Conservation (phyloP, 2,113 vertebrate genomes). For the Plecturocebus donacophilus region DNA sequence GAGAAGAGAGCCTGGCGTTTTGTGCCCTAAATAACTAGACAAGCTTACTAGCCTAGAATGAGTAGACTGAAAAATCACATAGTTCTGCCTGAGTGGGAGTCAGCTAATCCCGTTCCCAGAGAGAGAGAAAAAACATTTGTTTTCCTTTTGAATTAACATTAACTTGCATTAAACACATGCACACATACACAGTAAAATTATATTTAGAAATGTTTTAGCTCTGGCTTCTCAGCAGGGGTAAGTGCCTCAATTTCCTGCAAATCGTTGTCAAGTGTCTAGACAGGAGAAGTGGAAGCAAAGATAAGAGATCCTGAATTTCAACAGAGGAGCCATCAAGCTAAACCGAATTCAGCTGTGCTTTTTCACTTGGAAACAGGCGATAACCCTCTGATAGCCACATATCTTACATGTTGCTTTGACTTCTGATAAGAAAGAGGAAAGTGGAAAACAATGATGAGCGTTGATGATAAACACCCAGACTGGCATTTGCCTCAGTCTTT, state of each 20-base stretch:
- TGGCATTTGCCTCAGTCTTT: background rate
- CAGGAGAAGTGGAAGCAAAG: constrained; percentile 75
- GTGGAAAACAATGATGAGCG: constrained; percentile 56
- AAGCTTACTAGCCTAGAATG: constrained; percentile 7
- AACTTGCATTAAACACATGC: constrained; percentile 43
- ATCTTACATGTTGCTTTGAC: constrained; percentile 62
- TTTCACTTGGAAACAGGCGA: constrained; percentile 69
- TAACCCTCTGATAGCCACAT: constrained; percentile 62
- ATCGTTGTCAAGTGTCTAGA: constrained; percentile 80
- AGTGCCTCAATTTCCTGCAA: constrained; percentile 81
- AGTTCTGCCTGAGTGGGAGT: background rate
- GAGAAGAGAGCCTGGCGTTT: background rate
- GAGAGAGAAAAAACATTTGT: background rate
- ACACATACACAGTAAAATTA: constrained; percentile 54
- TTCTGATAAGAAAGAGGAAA: constrained; percentile 67
- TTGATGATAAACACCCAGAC: constrained; percentile 48
- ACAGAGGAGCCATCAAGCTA: constrained; percentile 62
- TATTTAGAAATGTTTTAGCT: constrained; percentile 77
- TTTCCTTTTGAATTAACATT: constrained; percentile 67
- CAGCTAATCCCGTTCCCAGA: constrained; percentile 3
- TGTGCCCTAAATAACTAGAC: constrained; percentile 19
- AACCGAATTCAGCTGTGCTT: constrained; percentile 66
- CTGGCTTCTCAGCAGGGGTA: constrained; percentile 69
- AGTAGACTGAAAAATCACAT: constrained; percentile 33
- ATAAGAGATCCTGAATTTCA: constrained; percentile 76